These are phyloP conservation scores for Caradrina kadenii DNA, from an alignment of 2,888 invertebrate species.

Conservation along the genomic window DNA sequence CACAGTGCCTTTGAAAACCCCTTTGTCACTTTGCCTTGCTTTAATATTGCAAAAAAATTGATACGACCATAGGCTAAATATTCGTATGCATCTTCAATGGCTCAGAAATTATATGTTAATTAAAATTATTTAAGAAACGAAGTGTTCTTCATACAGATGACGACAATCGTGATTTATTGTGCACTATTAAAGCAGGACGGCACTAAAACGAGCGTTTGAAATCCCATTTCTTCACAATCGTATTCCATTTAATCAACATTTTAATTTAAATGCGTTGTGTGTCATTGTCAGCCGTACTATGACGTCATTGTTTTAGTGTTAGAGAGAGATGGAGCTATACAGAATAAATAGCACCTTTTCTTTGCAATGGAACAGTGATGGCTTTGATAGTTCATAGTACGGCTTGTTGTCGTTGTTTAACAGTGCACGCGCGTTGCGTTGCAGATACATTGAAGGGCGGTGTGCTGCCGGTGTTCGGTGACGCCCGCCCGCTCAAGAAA, in stretches of 20 bases:
- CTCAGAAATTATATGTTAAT: too few species aligned
- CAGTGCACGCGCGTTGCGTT: constrained; percentile 79
- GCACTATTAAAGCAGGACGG: constrained; percentile 5
- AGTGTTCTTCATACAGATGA: too few species aligned
- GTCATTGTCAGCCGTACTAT: constrained; percentile 29
- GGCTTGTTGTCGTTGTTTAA: constrained; percentile 50
- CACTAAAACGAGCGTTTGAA: background rate
- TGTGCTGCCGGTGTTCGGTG: constrained; percentile 84
- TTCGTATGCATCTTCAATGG: too few species aligned
- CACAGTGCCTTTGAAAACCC: constrained; percentile 3
- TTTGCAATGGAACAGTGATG: background rate
- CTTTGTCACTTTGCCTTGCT: constrained; percentile 5
- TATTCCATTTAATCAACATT: background rate
- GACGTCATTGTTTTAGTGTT: constrained; percentile 6
- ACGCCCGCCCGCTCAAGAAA: constrained; percentile 86
- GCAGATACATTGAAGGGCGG: constrained; percentile 86
- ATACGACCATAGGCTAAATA: background rate
- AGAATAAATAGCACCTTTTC: background rate
- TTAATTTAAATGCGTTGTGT: constrained; percentile 13
- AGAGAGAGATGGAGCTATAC: constrained; percentile 1
- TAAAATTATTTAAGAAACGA: too few species aligned
- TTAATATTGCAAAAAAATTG: constrained; percentile 7
- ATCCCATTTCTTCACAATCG: background rate
- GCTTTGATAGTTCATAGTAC: constrained; percentile 5
- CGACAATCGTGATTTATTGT: background rate